A percentile compares a stretch with the other conserved stretches of the same genome.
phyloP scores from a whole-genome alignment of 1,140 invertebrate species.

The Cotesia glomerata region DNA sequence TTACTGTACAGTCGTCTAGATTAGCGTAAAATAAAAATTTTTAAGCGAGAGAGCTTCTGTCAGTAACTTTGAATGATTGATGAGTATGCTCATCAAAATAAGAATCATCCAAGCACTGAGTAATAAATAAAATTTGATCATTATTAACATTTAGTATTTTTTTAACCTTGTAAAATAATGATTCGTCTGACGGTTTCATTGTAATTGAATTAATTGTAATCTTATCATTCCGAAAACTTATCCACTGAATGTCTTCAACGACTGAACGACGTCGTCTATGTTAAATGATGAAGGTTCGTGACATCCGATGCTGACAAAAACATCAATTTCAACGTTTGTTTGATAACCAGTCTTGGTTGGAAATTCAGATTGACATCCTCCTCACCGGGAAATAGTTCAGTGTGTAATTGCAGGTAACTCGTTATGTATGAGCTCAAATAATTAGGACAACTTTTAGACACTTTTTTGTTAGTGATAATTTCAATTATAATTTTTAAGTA shows the following conservation, averaged over 20 bases:
- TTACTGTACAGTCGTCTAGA: background rate
- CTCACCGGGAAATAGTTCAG: slow-evolving; percentile 27
- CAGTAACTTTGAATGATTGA: background rate
- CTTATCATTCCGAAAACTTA: background rate
- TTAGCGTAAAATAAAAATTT: background rate
- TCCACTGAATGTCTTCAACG: background rate
- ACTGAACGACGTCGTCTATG: background rate
- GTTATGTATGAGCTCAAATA: no score
- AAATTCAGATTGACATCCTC: slow-evolving; percentile 3
- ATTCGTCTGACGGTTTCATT: no score
- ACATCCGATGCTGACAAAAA: slow-evolving; percentile 3
- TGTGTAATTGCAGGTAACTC: background rate
- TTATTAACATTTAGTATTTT: background rate
- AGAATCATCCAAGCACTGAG: no score
- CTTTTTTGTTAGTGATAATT: no score
- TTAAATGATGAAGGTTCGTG: background rate
- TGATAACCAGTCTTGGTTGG: background rate
- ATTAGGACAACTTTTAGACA: no score
- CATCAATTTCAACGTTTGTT: background rate
- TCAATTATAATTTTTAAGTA: no score
- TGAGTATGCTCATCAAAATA: no score
- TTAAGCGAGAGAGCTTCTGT: background rate
- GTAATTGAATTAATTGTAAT: background rate
- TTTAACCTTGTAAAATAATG: background rate
- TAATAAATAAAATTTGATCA: background rate